Conservation (phyloP, 2,113 vertebrate genomes). For the Engraulis encrasicolus region DNA sequence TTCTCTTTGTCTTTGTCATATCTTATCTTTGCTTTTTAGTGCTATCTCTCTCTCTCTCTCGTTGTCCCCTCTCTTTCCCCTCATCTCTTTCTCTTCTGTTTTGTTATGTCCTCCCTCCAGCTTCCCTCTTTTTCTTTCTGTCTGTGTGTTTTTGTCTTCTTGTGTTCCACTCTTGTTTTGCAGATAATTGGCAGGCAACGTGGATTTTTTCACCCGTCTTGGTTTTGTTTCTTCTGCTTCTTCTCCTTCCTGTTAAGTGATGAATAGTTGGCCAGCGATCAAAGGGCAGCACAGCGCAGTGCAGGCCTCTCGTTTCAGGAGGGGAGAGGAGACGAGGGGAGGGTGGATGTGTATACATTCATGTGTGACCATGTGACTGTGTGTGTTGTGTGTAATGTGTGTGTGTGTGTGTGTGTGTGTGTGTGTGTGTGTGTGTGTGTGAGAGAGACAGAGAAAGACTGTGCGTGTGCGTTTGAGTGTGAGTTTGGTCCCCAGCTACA, state of each 20-base stretch:
- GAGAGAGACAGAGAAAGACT: no score
- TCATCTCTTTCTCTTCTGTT: neutral
- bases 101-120: neutral
- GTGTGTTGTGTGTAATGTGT: neutral
- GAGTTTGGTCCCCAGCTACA: conserved; percentile 68
- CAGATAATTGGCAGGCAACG: conserved; percentile 83
- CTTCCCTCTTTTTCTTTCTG: conserved; percentile 54
- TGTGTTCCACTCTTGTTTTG: conserved; percentile 57
- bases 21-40: no score
- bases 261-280: conserved; percentile 92
- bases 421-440: neutral
- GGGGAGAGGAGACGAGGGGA: no score
- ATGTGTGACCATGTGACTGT: neutral
- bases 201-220: conserved; percentile 59
- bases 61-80: neutral
- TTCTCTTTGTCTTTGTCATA: neutral
- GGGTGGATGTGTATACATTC: conserved; percentile 61
- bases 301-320: conserved; percentile 76
- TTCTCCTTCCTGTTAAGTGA: conserved; percentile 83
- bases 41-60: neutral
- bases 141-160: conserved; percentile 59
- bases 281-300: no score
- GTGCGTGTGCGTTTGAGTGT: neutral
- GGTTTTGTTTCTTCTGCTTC: conserved; percentile 68
- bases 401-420: conserved; percentile 1